Evolutionary conservation across 1,140 invertebrate genomes (phyloP).

Genomic region (Acromyrmex echinatior): DNA sequence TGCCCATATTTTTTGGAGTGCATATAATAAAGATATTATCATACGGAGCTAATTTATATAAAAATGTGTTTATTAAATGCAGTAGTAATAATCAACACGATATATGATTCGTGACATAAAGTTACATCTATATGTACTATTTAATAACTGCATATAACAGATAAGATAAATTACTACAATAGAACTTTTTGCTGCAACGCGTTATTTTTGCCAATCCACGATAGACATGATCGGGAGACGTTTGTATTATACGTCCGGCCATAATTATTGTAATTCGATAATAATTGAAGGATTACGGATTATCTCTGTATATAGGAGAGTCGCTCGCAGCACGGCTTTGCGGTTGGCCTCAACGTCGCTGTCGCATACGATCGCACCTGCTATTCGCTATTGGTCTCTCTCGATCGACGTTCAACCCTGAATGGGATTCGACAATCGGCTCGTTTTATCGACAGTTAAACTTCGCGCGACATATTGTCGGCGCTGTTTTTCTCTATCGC

Average conservation of each 20-base stretch:
- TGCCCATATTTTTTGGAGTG: no score
- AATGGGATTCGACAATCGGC: conserved; percentile 39
- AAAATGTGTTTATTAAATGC: background rate
- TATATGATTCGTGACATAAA: background rate
- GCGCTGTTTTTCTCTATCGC: conserved; percentile 13
- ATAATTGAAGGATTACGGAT: conserved; percentile 82
- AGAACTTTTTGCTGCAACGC: background rate
- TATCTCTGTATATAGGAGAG: conserved; percentile 68
- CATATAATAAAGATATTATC: background rate
- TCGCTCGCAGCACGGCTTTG: conserved; percentile 66
- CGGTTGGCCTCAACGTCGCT: conserved; percentile 58
- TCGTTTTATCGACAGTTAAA: conserved; percentile 31
- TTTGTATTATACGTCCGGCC: conserved; percentile 15
- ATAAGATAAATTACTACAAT: background rate
- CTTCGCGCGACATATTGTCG: conserved; percentile 14
- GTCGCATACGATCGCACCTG: conserved; percentile 63
- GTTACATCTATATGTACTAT: background rate
- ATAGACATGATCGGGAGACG: background rate
- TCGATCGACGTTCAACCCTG: conserved; percentile 47
- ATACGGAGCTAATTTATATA: background rate
- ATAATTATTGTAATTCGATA: conserved; percentile 81
- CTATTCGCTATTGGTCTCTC: conserved; percentile 66
- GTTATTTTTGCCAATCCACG: background rate
- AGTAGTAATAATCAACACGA: background rate
- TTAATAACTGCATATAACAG: background rate